phyloP scores from a whole-genome alignment of 2,888 invertebrate genomes.

The Dyspetes luteomarginatus region DNA sequence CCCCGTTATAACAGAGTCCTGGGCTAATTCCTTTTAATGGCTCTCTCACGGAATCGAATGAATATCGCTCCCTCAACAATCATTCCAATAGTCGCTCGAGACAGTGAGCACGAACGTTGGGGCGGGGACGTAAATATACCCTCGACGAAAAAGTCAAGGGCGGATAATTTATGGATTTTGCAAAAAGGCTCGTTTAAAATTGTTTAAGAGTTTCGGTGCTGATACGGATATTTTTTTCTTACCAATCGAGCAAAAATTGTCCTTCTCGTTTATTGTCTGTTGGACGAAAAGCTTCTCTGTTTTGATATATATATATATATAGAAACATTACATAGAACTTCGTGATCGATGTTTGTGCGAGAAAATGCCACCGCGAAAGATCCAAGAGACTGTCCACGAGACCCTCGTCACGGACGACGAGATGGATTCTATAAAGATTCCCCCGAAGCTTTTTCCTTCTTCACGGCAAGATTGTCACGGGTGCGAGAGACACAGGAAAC shows the following conservation, averaged over 20 bases:
- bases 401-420: slow-evolving; percentile 35
- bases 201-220: neutral
- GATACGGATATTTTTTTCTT: slow-evolving; percentile 14
- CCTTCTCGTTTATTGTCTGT: neutral
- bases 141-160: slow-evolving; percentile 4
- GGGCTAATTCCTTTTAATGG: slow-evolving; percentile 62
- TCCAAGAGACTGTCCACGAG: slow-evolving; percentile 14
- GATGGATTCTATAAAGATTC: slow-evolving; percentile 33
- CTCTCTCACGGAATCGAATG: slow-evolving; percentile 34
- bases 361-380: neutral
- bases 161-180: neutral
- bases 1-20: slow-evolving; percentile 48
- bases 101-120: neutral
- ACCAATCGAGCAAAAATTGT: slow-evolving; percentile 9
- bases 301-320: neutral
- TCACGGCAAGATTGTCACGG: slow-evolving; percentile 10
- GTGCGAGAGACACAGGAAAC: neutral
- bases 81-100: slow-evolving; percentile 14
- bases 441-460: slow-evolving; percentile 36
- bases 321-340: neutral
- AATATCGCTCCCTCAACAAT: slow-evolving; percentile 51
- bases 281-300: neutral
- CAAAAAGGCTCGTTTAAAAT: neutral
- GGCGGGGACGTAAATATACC: too few species aligned
- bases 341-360: slow-evolving; percentile 13